Evolutionary conservation across 1,140 invertebrate species (phyloP).

Genomic region (Phthorimaea operculella): DNA sequence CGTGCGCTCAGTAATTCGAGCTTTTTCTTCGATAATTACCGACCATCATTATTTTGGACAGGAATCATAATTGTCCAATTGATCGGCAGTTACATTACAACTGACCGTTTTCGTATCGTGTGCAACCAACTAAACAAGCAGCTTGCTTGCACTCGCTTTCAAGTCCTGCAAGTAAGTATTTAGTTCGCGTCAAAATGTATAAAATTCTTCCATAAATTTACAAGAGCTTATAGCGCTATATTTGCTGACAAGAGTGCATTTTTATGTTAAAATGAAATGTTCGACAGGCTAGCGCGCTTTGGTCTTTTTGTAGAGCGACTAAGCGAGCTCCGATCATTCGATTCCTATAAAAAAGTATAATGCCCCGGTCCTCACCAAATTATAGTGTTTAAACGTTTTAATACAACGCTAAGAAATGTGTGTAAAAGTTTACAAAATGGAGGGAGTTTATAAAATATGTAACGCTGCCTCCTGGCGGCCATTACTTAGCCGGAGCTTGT

Average conservation of each 20-base stretch:
- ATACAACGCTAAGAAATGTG: slow-evolving; percentile 57
- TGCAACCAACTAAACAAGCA: too few relatives aligned
- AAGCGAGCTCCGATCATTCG: slow-evolving; percentile 1
- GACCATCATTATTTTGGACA: neutral
- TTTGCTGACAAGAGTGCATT: neutral
- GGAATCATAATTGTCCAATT: slow-evolving; percentile 1
- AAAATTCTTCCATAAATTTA: neutral
- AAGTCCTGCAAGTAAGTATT: too few relatives aligned
- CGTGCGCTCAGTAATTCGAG: neutral
- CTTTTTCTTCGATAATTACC: neutral
- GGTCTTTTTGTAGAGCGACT: neutral
- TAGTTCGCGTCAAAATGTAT: neutral
- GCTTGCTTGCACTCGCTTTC: too few relatives aligned
- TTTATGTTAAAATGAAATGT: slow-evolving; percentile 1
- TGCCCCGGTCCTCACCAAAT: slow-evolving; percentile 37
- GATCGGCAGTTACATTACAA: neutral
- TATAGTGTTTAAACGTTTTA: slow-evolving; percentile 62
- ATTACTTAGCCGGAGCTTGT: slow-evolving; percentile 58
- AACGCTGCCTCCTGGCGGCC: slow-evolving; percentile 57
- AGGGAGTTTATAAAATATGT: slow-evolving; percentile 47
- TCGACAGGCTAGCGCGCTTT: neutral
- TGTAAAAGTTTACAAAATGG: slow-evolving; percentile 56
- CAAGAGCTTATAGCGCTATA: neutral
- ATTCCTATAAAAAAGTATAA: slow-evolving; percentile 36
- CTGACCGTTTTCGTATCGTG: too few relatives aligned